These are phyloP conservation scores for Clamator glandarius DNA, from an alignment of 2,797 vertebrate genomes.

Conservation along the genomic window DNA sequence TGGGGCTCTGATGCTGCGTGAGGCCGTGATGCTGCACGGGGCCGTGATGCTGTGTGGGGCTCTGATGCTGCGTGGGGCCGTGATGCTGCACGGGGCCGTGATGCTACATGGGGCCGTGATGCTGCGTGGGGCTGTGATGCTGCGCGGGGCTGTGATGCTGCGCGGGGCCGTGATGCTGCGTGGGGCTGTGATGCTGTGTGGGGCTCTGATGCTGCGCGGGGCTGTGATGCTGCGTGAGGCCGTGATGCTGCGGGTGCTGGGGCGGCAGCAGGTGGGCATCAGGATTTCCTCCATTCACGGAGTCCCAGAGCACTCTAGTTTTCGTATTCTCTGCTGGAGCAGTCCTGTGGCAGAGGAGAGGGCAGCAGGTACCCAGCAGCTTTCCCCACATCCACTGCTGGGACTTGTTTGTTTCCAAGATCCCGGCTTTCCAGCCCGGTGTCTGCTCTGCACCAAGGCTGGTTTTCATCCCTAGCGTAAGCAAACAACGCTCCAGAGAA, in stretches of 20 bases:
- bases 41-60: too few species aligned
- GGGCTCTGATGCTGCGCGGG: too few species aligned
- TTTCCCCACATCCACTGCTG: not conserved
- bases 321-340: rapidly evolving
- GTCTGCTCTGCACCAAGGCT: not conserved
- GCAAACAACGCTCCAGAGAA: not conserved
- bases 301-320: not conserved
- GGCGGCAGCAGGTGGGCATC: rapidly evolving
- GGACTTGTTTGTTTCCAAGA: rapidly evolving
- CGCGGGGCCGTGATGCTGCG: too few species aligned
- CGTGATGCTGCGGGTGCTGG: rapidly evolving
- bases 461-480: not conserved
- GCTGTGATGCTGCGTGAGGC: too few species aligned
- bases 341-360: not conserved
- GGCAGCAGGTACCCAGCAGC: not conserved
- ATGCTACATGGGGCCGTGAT: too few species aligned
- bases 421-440: not conserved
- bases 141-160: too few species aligned
- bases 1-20: too few species aligned
- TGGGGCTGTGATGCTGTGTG: too few species aligned
- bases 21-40: too few species aligned
- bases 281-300: not conserved
- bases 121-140: too few species aligned
- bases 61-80: too few species aligned
- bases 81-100: too few species aligned